Base-by-base conservation (phyloP, 2,113 vertebrate genomes). In the Rutilus rutilus region DNA sequence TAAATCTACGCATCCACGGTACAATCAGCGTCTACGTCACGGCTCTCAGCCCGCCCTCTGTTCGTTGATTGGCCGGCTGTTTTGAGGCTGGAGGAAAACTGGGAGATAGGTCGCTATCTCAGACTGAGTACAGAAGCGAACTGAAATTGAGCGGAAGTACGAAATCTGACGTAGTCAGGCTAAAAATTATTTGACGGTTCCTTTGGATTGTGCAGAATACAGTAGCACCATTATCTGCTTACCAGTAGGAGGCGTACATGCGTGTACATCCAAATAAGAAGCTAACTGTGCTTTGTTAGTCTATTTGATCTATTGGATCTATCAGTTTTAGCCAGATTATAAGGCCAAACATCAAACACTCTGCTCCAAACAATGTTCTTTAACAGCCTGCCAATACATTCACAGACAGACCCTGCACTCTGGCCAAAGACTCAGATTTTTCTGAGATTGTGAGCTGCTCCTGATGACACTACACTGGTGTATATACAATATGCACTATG, bases 281-380 rank as follows among this genome's bases (percentile, higher is more conserved):
- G 54, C 54, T 21, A 57, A 21, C 54, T 77, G 45, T 30, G 3
- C 75, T 52, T 33, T 11, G 45, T 77, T 77, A 54, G 74, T 77
- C 47, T 25, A 52, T 77, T 33, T 77, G 47, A 54, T 77, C 75
- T 33, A 21, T 77, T 77, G 30, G 25, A 54, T 42, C 39, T 42
- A 42, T 42, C 15, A 21, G 75, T 77, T 77, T 77, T 77, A 77
- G 47, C 47, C 47, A 21, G 75, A 77, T 77, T 77, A 77, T n/a
- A 52, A 54, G 27, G 50, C 50, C 75, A 77, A 77, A 77, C 75
- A 77, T 54, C 27, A 77, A 77, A 77, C 47, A 33, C 75, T 47
- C 15, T 27, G n/a, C 75, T 57, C 50, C 75, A 77, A 77, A 77
- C 75, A 57, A 57, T 33, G 50, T 33, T 57, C 50, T 77, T 77